These are phyloP conservation scores for Lepidocyrtinus sp. DNA, from an alignment of 2,888 invertebrate genomes.

Conservation along the genomic window DNA sequence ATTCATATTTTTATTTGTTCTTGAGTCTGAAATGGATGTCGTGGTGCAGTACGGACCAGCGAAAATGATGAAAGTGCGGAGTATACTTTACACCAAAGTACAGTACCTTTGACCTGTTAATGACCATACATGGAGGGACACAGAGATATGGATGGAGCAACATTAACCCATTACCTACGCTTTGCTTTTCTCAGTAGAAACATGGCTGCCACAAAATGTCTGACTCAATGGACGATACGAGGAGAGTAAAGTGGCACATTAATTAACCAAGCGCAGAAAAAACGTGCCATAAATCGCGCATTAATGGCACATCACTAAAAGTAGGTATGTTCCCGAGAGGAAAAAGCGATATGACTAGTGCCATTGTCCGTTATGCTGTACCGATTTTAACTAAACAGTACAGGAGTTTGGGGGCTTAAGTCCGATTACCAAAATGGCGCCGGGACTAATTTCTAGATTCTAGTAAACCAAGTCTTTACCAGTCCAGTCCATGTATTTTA, in stretches of 20 bases:
- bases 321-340: not conserved
- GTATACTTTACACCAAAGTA: not conserved
- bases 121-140: constrained; percentile 16
- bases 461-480: too few species aligned
- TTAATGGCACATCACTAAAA: not conserved
- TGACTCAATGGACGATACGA: not conserved
- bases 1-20: constrained; percentile 2
- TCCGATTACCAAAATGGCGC: too few species aligned
- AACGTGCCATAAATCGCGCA: not conserved
- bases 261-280: not conserved
- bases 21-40: not conserved
- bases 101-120: constrained; percentile 46
- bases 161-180: not conserved
- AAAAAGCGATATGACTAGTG: not conserved
- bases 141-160: not conserved
- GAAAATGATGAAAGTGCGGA: constrained; percentile 12
- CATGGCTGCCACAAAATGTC: not conserved
- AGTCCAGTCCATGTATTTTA: too few species aligned
- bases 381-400: too few species aligned
- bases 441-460: too few species aligned
- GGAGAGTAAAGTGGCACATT: not conserved
- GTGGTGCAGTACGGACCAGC: not conserved
- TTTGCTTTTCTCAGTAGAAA: not conserved
- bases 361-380: not conserved
- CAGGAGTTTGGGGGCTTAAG: too few species aligned